Evolutionary conservation across 2,113 vertebrate genomes (phyloP).

Genomic region (Nothocercus nigrocapillus): DNA sequence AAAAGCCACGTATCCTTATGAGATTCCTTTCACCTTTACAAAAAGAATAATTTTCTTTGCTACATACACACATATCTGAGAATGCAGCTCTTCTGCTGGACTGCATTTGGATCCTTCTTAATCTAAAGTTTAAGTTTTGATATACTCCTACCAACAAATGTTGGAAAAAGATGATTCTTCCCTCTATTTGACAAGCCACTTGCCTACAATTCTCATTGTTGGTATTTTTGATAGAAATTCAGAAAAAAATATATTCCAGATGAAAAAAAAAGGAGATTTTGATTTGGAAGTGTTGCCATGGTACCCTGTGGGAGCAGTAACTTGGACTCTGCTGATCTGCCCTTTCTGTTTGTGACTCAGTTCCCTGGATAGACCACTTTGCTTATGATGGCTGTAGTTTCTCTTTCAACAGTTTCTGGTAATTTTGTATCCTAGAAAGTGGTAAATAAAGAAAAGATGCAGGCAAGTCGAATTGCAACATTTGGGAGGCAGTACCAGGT

Average conservation of each 20-base stretch:
- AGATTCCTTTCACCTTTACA: neutral
- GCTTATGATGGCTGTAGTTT: neutral
- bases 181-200: neutral
- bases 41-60: neutral
- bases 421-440: neutral
- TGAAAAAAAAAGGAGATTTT: neutral
- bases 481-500: neutral
- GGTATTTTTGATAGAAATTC: neutral
- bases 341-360: neutral
- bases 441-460: neutral
- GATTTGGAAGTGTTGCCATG: neutral
- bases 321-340: neutral
- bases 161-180: rapidly evolving
- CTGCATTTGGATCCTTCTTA: neutral
- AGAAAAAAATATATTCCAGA: neutral
- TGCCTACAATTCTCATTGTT: neutral
- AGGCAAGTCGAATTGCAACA: neutral
- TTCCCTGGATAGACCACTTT: neutral
- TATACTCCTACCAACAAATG: neutral
- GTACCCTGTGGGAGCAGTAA: neutral
- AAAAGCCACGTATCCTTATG: neutral
- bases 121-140: neutral
- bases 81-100: neutral
- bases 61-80: neutral
- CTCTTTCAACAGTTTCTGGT: neutral